Evolutionary conservation across 1,140 invertebrate species (phyloP).

Genomic region (Cataglyphis hispanica): DNA sequence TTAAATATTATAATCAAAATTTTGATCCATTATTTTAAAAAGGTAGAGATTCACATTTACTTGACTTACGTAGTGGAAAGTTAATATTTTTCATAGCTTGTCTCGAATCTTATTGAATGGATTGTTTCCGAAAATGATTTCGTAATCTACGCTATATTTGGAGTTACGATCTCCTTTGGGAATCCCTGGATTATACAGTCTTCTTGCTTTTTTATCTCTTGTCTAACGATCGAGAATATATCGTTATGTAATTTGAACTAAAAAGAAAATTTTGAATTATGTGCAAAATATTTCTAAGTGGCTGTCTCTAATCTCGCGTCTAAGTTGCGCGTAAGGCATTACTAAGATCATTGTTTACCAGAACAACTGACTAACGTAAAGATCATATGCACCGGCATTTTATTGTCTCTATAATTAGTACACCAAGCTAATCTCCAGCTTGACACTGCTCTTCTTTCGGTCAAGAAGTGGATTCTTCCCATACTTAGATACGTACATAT

Average conservation of each 20-base stretch:
- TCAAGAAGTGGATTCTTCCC: constrained; percentile 9
- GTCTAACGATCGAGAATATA: constrained; percentile 9
- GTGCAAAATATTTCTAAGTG: constrained; percentile 39
- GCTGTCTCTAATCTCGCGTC: constrained; percentile 11
- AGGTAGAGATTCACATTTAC: neutral
- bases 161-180: constrained; percentile 18
- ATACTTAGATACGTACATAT: constrained; percentile 45
- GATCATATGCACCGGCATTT: constrained; percentile 21
- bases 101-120: neutral
- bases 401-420: constrained; percentile 60
- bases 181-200: constrained; percentile 58
- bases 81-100: neutral
- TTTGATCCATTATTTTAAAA: neutral
- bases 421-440: constrained; percentile 48
- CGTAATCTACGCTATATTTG: neutral
- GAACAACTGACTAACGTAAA: constrained; percentile 38
- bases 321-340: constrained; percentile 46
- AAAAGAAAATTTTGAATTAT: neutral
- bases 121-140: constrained; percentile 39
- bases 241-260: constrained; percentile 3
- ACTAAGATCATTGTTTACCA: constrained; percentile 49
- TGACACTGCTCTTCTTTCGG: constrained; percentile 11
- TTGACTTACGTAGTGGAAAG: neutral
- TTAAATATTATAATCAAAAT: neutral
- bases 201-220: constrained; percentile 36